Conservation (phyloP, 2,797 vertebrate species). For the Aselliscus stoliczkanus region DNA sequence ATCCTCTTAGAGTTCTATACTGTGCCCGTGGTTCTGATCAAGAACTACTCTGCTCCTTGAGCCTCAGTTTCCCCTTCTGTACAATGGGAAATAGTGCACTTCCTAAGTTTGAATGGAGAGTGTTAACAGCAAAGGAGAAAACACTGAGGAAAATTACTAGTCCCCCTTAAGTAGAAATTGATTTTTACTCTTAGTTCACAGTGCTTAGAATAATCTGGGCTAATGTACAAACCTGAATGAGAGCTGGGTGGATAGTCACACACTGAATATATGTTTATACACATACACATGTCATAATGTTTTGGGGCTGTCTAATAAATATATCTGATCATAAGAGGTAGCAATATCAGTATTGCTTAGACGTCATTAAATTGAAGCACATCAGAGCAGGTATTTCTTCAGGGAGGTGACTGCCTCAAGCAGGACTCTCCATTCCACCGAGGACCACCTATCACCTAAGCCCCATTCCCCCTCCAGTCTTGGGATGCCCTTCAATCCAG, state of each 20-base stretch:
- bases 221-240: not conserved
- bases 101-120: not conserved
- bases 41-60: not conserved
- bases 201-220: not conserved
- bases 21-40: not conserved
- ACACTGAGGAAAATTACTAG: not conserved
- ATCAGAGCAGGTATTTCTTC: not conserved
- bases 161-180: not conserved
- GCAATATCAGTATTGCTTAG: not conserved
- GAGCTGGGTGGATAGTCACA: not conserved
- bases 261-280: not conserved
- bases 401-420: not conserved
- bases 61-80: constrained; percentile 28
- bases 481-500: not conserved
- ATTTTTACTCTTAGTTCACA: constrained; percentile 9
- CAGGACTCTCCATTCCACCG: not conserved
- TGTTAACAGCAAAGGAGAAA: not conserved
- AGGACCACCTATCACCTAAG: not conserved
- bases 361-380: not conserved
- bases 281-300: not conserved
- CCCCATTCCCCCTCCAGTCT: not conserved
- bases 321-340: not conserved
- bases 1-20: not conserved
- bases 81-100: not conserved
- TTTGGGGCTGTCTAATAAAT: not conserved